Conservation (phyloP, 2,888 invertebrate species). For the Penaeus monodon region DNA sequence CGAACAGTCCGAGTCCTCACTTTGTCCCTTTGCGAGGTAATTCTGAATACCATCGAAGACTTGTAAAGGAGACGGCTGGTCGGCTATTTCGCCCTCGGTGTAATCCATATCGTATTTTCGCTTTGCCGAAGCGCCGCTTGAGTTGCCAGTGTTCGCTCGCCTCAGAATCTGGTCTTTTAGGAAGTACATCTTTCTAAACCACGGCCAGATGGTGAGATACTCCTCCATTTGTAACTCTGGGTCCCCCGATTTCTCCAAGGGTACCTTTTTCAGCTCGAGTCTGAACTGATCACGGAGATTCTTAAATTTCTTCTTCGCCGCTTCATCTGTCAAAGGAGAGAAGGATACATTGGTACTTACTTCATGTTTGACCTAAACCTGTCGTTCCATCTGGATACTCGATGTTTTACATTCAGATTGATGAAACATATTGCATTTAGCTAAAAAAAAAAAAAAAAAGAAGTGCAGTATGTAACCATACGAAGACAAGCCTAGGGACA, state of each 20-base stretch:
- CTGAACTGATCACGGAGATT: slow-evolving; percentile 49
- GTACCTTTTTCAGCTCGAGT: slow-evolving; percentile 38
- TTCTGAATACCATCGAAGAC: not conserved
- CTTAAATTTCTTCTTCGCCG: slow-evolving; percentile 44
- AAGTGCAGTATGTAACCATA: too few species aligned
- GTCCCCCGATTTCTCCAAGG: slow-evolving; percentile 29
- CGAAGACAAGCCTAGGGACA: too few species aligned
- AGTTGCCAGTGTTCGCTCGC: not conserved
- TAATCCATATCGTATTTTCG: not conserved
- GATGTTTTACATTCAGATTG: too few species aligned
- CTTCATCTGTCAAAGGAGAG: slow-evolving; percentile 23
- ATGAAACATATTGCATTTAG: too few species aligned
- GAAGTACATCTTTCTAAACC: slow-evolving; percentile 32
- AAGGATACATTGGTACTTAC: too few species aligned
- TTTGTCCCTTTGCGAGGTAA: not conserved
- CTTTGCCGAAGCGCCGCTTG: not conserved
- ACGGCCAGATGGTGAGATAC: slow-evolving; percentile 30
- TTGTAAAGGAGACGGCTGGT: not conserved
- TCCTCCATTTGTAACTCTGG: slow-evolving; percentile 16
- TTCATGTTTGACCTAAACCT: too few species aligned
- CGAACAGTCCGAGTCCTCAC: not conserved
- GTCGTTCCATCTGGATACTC: too few species aligned
- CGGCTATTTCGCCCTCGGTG: not conserved
- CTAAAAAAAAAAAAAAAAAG: too few species aligned
- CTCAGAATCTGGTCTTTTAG: slow-evolving; percentile 25